phyloP scores from a whole-genome alignment of 2,888 invertebrate genomes.

The Ephialtes manifestator region DNA sequence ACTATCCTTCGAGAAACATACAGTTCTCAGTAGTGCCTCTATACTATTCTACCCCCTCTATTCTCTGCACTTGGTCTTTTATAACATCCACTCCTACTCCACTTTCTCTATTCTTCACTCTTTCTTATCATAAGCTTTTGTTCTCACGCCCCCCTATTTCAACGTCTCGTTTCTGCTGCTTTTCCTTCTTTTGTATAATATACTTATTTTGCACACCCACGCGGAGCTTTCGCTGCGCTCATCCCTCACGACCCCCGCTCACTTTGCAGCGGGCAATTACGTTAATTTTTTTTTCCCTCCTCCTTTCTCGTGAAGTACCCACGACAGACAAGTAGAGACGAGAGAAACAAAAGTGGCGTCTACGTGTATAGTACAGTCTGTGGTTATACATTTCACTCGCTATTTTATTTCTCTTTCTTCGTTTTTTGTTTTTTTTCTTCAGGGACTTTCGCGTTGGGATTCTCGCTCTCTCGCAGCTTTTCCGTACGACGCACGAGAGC shows the following conservation, averaged over 20 bases:
- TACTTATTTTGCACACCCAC: constrained; percentile 20
- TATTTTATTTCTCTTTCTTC: constrained; percentile 12
- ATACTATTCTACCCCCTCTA: too few species aligned
- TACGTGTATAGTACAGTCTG: constrained; percentile 10
- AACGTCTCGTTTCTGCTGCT: not conserved
- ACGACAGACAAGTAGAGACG: constrained; percentile 3
- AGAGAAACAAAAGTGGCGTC: constrained; percentile 36
- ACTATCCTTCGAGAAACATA: not conserved
- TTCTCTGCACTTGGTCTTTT: not conserved
- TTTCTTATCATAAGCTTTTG: constrained; percentile 1
- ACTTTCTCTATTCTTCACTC: not conserved
- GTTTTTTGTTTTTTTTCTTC: not conserved
- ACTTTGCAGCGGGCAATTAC: constrained; percentile 42
- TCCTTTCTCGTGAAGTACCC: constrained; percentile 2
- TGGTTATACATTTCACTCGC: constrained; percentile 1
- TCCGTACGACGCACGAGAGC: constrained; percentile 46
- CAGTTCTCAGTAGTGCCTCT: not conserved
- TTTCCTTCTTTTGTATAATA: constrained; percentile 13
- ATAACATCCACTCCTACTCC: not conserved
- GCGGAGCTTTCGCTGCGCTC: constrained; percentile 6
- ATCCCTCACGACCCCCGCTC: constrained; percentile 7
- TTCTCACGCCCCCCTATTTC: not conserved
- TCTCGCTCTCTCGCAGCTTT: constrained; percentile 35
- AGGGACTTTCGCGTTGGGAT: not conserved
- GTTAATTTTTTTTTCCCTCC: constrained; percentile 23